phyloP scores from a whole-genome alignment of 2,113 vertebrate species.

The Eidolon helvum region DNA sequence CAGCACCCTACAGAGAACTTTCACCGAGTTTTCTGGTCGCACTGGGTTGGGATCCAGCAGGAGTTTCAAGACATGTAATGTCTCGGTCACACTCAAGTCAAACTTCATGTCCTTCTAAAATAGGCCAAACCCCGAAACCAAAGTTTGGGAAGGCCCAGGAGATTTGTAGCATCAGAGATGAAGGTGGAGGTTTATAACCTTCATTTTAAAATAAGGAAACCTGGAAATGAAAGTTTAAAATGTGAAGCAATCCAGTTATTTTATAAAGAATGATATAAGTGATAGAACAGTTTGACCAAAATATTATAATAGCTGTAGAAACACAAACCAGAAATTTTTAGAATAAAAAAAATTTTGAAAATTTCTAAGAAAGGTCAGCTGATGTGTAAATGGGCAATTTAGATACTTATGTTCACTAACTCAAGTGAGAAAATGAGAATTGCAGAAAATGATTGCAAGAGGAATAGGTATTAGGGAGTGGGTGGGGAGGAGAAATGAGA shows the following conservation, averaged over 20 bases:
- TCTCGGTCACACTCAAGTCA: background rate
- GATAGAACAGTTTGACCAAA: background rate
- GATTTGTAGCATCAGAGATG: background rate
- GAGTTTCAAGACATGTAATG: background rate
- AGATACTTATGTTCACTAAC: background rate
- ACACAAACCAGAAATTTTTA: background rate
- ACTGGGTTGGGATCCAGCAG: background rate
- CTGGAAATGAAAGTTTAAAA: background rate
- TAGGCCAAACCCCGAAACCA: background rate
- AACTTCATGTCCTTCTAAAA: slow-evolving; percentile 48
- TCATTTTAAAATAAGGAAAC: slow-evolving; percentile 1
- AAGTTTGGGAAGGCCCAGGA: background rate
- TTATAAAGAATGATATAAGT: background rate
- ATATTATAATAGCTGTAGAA: background rate
- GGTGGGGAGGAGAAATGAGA: background rate
- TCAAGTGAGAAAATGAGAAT: background rate
- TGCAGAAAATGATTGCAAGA: background rate
- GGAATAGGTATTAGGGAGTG: background rate
- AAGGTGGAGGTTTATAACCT: background rate
- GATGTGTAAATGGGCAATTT: background rate
- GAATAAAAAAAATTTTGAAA: background rate
- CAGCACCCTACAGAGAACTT: background rate
- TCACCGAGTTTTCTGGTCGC: background rate
- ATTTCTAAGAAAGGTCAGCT: background rate
- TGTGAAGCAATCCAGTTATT: background rate